Conservation (phyloP, 2,797 vertebrate species). For the Alca torda region DNA sequence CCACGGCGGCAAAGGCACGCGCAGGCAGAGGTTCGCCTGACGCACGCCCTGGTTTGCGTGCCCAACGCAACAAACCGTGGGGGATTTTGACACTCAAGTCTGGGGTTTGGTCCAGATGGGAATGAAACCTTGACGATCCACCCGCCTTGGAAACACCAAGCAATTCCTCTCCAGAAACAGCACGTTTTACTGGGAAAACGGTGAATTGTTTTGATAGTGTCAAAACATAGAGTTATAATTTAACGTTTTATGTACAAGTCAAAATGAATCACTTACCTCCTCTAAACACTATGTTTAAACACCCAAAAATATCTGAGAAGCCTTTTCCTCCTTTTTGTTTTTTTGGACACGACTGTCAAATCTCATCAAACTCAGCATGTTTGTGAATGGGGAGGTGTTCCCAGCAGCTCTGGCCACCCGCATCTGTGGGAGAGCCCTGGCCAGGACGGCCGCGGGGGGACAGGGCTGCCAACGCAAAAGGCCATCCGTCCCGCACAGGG, state of each 20-base stretch:
- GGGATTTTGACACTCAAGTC: neutral
- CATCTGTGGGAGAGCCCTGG: neutral
- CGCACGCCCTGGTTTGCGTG: rapidly evolving
- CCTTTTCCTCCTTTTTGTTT: neutral
- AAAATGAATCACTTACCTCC: constrained; percentile 31
- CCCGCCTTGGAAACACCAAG: rapidly evolving
- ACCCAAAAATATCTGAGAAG: neutral
- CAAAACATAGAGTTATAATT: neutral
- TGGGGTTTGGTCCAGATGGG: neutral
- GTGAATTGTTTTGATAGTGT: neutral
- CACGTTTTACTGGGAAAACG: neutral
- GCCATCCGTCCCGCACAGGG: rapidly evolving
- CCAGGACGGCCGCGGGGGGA: rapidly evolving
- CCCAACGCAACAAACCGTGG: rapidly evolving
- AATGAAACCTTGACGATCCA: neutral
- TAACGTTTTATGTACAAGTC: neutral
- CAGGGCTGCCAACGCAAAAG: neutral
- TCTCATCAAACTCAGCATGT: neutral
- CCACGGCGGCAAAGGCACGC: rapidly evolving
- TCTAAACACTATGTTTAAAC: neutral
- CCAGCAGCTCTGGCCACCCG: neutral
- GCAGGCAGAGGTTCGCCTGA: neutral
- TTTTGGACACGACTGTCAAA: neutral
- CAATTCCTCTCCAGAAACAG: neutral
- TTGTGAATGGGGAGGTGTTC: neutral